Evolutionary conservation across 2,113 vertebrate genomes (phyloP).

Genomic region (Zapus hudsonius): DNA sequence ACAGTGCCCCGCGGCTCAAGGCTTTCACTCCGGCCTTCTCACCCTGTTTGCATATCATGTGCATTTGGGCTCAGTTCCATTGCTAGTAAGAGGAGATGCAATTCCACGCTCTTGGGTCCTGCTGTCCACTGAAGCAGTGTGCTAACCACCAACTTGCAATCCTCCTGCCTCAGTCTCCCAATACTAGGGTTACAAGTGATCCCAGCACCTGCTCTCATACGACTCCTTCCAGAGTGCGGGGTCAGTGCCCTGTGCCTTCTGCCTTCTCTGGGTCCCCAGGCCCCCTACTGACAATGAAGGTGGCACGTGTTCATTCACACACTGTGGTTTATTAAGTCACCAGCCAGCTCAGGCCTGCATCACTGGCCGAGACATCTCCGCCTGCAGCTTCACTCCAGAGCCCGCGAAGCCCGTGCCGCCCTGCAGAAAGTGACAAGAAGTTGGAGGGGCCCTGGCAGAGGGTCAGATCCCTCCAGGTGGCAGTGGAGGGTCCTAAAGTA

Average conservation of each 20-base stretch:
- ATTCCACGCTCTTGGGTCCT: too few species aligned
- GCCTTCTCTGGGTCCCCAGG: not conserved
- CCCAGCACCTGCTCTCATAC: too few species aligned
- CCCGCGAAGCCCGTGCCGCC: slow-evolving; percentile 92
- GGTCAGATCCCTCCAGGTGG: rapidly evolving
- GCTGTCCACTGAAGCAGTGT: too few species aligned
- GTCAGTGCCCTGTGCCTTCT: too few species aligned
- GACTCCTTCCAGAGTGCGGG: not conserved
- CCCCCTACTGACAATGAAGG: not conserved
- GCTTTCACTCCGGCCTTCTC: too few species aligned
- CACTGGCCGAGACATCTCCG: slow-evolving; percentile 92
- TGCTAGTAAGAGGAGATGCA: too few species aligned
- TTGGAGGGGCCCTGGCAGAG: rapidly evolving
- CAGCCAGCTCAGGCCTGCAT: slow-evolving; percentile 90
- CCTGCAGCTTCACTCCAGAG: slow-evolving; percentile 90
- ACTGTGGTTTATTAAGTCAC: slow-evolving; percentile 43
- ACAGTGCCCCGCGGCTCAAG: too few species aligned
- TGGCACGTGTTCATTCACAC: rapidly evolving
- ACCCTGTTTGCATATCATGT: too few species aligned
- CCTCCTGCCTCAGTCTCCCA: too few species aligned
- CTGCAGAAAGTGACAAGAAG: slow-evolving; percentile 72
- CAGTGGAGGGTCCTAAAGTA: rapidly evolving
- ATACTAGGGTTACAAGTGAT: too few species aligned
- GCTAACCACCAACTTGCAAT: too few species aligned
- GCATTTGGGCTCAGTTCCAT: too few species aligned